phyloP scores from a whole-genome alignment of 1,140 invertebrate genomes.

The Lasioglossum baleicum region DNA sequence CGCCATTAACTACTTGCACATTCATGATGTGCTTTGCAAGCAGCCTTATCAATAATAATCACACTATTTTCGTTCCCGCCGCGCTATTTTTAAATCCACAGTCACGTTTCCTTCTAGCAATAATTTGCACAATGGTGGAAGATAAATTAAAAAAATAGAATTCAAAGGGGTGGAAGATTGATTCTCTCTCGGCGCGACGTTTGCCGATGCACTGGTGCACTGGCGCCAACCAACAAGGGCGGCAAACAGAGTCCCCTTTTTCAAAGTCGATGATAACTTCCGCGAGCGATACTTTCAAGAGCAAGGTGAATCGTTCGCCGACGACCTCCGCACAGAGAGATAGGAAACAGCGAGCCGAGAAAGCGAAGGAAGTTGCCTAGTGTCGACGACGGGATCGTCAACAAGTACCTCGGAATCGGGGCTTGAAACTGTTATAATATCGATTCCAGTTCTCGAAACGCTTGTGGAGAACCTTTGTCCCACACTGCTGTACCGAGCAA shows the following conservation, averaged over 20 bases:
- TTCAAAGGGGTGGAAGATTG: no score
- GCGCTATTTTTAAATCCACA: no score
- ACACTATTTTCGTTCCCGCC: no score
- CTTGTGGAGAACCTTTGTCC: not conserved
- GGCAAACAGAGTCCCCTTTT: constrained; percentile 2
- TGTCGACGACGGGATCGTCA: constrained; percentile 17
- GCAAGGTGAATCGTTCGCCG: constrained; percentile 33
- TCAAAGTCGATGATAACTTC: constrained; percentile 36
- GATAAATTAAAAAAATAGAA: no score
- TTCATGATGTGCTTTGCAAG: no score
- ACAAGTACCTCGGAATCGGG: constrained; percentile 29
- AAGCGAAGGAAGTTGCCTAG: constrained; percentile 22
- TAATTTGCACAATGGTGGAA: no score
- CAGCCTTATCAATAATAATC: no score
- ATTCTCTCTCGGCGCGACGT: not conserved
- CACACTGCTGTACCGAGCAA: no score
- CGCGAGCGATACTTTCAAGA: constrained; percentile 28
- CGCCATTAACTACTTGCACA: no score
- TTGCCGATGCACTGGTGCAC: not conserved
- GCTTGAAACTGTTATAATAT: not conserved
- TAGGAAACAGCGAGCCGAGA: constrained; percentile 16
- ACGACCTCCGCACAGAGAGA: constrained; percentile 7
- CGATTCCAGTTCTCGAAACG: no score
- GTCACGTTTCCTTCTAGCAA: no score
- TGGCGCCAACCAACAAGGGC: no score